A percentile compares a stretch with the other conserved stretches of the same genome.
Evolutionary conservation across 2,888 invertebrate genomes (phyloP).

Genomic region (Hedychridium roseum): DNA sequence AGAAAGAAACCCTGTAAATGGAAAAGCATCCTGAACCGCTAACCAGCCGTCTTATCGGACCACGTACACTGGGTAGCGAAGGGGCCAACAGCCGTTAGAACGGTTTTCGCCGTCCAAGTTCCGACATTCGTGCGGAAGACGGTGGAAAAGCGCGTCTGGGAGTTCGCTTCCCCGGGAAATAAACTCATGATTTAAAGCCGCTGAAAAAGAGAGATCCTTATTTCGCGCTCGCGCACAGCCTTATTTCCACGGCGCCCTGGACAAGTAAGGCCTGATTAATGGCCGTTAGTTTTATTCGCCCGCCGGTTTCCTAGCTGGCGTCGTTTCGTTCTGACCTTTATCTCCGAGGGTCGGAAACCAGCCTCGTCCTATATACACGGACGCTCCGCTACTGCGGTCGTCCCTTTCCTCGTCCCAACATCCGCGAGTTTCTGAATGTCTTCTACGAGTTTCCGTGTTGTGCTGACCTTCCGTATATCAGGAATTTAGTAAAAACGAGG

Average conservation of each 20-base stretch:
- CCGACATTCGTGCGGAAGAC: too few relatives aligned
- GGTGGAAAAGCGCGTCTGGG: too few relatives aligned
- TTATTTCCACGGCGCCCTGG: slow-evolving; percentile 43
- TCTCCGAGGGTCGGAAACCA: slow-evolving; percentile 34
- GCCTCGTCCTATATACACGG: slow-evolving; percentile 13
- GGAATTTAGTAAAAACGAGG: too few relatives aligned
- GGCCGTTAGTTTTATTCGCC: slow-evolving; percentile 57
- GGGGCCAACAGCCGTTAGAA: too few relatives aligned
- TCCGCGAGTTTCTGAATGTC: too few relatives aligned
- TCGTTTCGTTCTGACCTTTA: slow-evolving; percentile 49
- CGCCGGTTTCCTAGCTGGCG: slow-evolving; percentile 26
- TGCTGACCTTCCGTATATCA: too few relatives aligned
- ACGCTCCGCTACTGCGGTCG: slow-evolving; percentile 3
- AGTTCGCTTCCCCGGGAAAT: slow-evolving; percentile 44
- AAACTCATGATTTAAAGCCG: slow-evolving; percentile 58
- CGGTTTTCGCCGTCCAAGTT: too few relatives aligned
- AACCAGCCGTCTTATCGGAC: too few relatives aligned
- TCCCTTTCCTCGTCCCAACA: not conserved
- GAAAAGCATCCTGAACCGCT: too few relatives aligned
- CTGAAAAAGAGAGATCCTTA: slow-evolving; percentile 54
- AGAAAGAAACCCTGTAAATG: too few relatives aligned
- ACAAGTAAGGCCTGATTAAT: slow-evolving; percentile 58
- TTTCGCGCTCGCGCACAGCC: slow-evolving; percentile 41
- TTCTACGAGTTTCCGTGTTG: too few relatives aligned
- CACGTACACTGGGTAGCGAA: too few relatives aligned